phyloP scores from a whole-genome alignment of 2,797 vertebrate species.

The Falco naumanni region DNA sequence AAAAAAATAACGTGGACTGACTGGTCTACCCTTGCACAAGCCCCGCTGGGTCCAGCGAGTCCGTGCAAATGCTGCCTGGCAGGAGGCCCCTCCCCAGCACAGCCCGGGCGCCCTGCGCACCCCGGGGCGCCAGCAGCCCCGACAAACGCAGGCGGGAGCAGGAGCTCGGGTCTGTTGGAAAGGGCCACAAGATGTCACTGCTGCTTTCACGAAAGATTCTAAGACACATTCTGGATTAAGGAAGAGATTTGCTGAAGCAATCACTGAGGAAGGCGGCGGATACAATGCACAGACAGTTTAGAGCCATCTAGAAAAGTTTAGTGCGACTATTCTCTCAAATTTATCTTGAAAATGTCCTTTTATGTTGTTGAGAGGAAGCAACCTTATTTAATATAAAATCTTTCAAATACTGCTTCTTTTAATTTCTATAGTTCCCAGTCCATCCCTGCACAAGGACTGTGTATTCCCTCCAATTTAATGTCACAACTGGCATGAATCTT shows the following conservation, averaged over 20 bases:
- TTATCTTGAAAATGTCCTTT: not conserved
- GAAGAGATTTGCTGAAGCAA: not conserved
- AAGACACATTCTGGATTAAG: fast-evolving
- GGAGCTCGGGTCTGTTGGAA: not conserved
- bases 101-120: not conserved
- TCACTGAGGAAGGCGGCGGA: not conserved
- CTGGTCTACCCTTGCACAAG: no score
- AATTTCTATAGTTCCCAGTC: not conserved
- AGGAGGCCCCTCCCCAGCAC: not conserved
- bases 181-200: constrained; percentile 75
- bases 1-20: fast-evolving
- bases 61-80: not conserved
- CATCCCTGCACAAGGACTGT: not conserved
- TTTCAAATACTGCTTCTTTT: not conserved
- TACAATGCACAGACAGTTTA: not conserved
- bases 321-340: not conserved
- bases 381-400: not conserved
- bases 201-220: not conserved
- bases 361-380: not conserved
- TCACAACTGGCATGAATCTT: not conserved
- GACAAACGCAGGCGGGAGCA: fast-evolving
- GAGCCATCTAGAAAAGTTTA: not conserved
- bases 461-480: not conserved
- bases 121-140: fast-evolving
- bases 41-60: fast-evolving